Evolutionary conservation across 2,888 invertebrate species (phyloP), one percentile per base, ranked within the genome.

Genomic region (Eristalis pertinax): DNA sequence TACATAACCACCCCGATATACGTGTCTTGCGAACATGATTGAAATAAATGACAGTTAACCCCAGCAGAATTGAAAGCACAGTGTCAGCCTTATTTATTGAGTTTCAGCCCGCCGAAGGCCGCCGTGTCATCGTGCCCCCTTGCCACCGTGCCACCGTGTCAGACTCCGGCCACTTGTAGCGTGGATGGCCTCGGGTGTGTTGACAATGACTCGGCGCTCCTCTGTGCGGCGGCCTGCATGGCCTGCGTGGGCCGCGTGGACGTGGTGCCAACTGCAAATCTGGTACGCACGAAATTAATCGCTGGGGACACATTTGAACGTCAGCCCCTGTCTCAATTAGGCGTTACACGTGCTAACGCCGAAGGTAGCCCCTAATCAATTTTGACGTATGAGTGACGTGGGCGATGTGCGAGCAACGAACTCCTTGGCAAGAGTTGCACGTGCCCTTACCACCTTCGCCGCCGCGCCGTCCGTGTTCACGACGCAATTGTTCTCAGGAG

Each of bases 21-120:
- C 19, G 8, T 69, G 43, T 79, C 13, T 62, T 72, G 62, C 65
- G 65, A 83, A 80, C 78, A 69, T 84, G 72, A 80, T 84, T 87
- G 60, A 80, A 84, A 87, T 87, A 84, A 84, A 87, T 76, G 19
- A 76, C 67, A 62, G 22, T 69, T 69, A 74, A 79, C 60, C 70
- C 56, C 38, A 50, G 41, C 58, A 60, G 64, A 85, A 85, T 64
- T n/a, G 13, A 62, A 78, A 74, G 60, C 43, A 38, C 24, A 73
- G 26, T 68, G n/a, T 35, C 22, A 50, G 4, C 43, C 11, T 70
- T 73, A 70, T 84, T 78, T 64, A 74, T 84, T 74, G 62, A 77
- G 35, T 72, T 77, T 35, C 19, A 19, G 74, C 8, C 68, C 11
- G 32, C 3, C 22, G 24, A 11, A 24, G 13, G 38, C 13, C 29